Evolutionary conservation across 35 echinoderm and acorn worm species (phyloP), one percentile per base, ranked within the genome.

Genomic region (Apostichopus californicus): DNA sequence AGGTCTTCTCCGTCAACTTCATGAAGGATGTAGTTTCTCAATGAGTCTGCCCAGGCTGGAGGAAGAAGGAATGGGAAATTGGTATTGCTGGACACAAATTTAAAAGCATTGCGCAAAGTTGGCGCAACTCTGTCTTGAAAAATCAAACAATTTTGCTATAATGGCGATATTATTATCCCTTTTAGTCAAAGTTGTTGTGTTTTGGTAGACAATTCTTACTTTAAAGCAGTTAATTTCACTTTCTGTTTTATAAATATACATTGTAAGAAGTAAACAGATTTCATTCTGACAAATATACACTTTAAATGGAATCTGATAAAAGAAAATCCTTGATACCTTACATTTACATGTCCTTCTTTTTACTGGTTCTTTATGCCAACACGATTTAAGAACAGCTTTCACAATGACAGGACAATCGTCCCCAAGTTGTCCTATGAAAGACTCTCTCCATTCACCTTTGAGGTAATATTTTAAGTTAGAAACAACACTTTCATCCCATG

Each of bases 331-430:
- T 9, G 64, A 83, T 13, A 46, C 46, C 24, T 83, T 56, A 83
- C 80, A 17, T 55, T 83, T 0, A 55, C 34, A 83, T 8, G 80
- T 83, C 55, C 55, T 55, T 55, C 80, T 83, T 3, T 83, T 83
- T 55, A n/a, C 52, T 83, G 80, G 80, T 83, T 83, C 55, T 56
- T 34, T 56, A 83, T 83, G 34, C 80, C 80, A 83, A 14, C 80
- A 83, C 6, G 80, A 55, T 83, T 8, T 55, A 56, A 83, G 34
- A 14, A 83, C 46, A 53, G 0, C 52, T 53, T 53, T 55, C 3
- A 83, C 80, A 17, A 83, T n/a, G 15, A 18, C 80, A 54, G 80
- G 80, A 20, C 9, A 8, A 34, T 56, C 46, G 10, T 34, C 3
- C 18, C 55, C 80, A 9, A 83, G 80, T 34, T 83, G 17, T 4